Conservation (phyloP, 2,888 invertebrate species). For the Abscondita cerata region DNA sequence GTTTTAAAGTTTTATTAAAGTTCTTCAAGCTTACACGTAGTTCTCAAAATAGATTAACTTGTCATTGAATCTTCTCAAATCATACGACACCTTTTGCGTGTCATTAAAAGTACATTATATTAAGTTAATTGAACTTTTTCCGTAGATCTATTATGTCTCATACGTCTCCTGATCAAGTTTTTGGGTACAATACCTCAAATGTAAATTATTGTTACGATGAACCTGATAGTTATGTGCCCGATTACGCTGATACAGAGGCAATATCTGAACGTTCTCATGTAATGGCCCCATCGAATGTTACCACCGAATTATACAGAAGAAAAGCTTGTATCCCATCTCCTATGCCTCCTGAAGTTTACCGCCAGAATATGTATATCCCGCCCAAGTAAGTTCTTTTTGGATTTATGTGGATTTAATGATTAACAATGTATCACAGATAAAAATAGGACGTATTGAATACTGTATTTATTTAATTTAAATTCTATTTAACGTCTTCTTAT, state of each 20-base stretch:
- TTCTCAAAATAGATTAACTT: constrained; percentile 25
- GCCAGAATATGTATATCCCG: neutral
- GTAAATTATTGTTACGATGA: constrained; percentile 44
- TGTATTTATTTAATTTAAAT: no score
- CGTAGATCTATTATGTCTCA: constrained; percentile 1
- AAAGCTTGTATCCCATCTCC: neutral
- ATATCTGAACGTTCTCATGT: constrained; percentile 34
- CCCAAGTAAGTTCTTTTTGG: constrained; percentile 5
- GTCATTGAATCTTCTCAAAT: constrained; percentile 21
- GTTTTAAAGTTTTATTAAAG: constrained; percentile 27
- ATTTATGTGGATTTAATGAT: no score
- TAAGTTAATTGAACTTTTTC: constrained; percentile 8
- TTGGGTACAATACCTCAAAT: constrained; percentile 3
- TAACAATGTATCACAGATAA: no score
- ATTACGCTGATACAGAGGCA: constrained; percentile 46
- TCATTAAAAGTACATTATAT: neutral
- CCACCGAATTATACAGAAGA: constrained; percentile 4
- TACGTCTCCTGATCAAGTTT: neutral
- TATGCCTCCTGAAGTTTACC: neutral
- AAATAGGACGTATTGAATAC: no score
- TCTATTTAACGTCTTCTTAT: no score
- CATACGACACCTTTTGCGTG: neutral
- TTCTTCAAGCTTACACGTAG: constrained; percentile 12
- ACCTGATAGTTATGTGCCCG: constrained; percentile 43
- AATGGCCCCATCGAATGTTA: constrained; percentile 13